Conservation (phyloP, 2,888 invertebrate genomes). For the Glaucopsyche alexis region DNA sequence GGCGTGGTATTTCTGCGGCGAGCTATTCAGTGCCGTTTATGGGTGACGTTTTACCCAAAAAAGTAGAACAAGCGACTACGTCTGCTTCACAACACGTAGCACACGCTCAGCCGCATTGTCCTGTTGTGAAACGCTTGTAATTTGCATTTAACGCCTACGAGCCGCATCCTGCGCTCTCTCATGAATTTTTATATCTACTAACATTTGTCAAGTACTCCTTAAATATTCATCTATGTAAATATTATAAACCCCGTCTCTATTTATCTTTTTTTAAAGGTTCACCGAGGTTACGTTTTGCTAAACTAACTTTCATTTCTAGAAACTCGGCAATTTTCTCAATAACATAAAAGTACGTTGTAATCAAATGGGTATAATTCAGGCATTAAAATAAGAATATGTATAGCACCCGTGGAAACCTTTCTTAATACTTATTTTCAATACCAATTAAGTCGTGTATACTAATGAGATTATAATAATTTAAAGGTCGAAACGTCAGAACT, state of each 20-base stretch:
- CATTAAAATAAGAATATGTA: not conserved
- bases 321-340: not conserved
- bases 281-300: not conserved
- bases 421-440: not conserved
- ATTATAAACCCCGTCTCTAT: not conserved
- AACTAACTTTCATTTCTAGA: not conserved
- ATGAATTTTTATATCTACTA: conserved; percentile 52
- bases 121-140: conserved; percentile 66
- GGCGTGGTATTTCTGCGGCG: conserved; percentile 68
- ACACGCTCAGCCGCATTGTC: conserved; percentile 71
- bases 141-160: conserved; percentile 74
- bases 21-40: conserved; percentile 70
- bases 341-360: not conserved
- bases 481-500: conserved; percentile 21
- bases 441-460: not conserved
- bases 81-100: conserved; percentile 71
- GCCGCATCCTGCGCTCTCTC: conserved; percentile 46
- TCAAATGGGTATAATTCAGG: not conserved
- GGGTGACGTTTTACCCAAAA: conserved; percentile 75
- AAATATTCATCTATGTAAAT: conserved; percentile 26
- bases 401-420: not conserved
- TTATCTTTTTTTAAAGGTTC: conserved; percentile 12
- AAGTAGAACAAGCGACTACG: conserved; percentile 75
- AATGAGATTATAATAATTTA: conserved; percentile 10
- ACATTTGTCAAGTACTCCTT: conserved; percentile 25